A percentile compares a stretch with the other conserved stretches of the same genome.
phyloP scores from a whole-genome alignment of 2,113 vertebrate genomes.

The Notechis scutatus region DNA sequence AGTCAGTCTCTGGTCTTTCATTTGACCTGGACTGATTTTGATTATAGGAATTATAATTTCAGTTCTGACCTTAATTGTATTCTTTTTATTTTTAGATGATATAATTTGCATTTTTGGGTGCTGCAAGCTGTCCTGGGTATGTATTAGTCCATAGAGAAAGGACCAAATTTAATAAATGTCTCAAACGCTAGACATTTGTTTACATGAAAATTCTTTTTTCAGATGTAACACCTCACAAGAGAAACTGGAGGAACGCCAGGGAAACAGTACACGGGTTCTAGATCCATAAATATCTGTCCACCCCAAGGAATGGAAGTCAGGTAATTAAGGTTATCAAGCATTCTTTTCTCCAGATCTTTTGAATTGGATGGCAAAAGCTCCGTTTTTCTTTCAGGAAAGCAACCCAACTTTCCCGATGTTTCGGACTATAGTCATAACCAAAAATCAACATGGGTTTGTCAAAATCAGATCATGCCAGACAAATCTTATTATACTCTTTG shows the following conservation, averaged over 20 bases:
- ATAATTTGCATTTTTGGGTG: background rate
- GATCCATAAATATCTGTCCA: background rate
- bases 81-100: background rate
- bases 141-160: background rate
- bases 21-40: background rate
- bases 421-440: background rate
- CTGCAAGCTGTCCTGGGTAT: background rate
- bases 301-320: background rate
- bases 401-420: background rate
- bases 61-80: background rate
- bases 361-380: background rate
- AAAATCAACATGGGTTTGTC: too few relatives aligned
- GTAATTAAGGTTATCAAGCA: background rate
- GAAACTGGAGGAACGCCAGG: background rate
- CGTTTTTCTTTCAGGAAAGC: background rate
- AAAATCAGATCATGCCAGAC: too few relatives aligned
- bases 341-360: background rate
- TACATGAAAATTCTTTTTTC: background rate
- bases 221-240: background rate
- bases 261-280: background rate
- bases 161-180: background rate
- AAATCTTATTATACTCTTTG: too few relatives aligned
- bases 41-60: background rate
- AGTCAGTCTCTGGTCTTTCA: background rate
- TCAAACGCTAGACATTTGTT: background rate